Evolutionary conservation across 2,888 invertebrate species (phyloP).

Genomic region (Rotaria macrura): DNA sequence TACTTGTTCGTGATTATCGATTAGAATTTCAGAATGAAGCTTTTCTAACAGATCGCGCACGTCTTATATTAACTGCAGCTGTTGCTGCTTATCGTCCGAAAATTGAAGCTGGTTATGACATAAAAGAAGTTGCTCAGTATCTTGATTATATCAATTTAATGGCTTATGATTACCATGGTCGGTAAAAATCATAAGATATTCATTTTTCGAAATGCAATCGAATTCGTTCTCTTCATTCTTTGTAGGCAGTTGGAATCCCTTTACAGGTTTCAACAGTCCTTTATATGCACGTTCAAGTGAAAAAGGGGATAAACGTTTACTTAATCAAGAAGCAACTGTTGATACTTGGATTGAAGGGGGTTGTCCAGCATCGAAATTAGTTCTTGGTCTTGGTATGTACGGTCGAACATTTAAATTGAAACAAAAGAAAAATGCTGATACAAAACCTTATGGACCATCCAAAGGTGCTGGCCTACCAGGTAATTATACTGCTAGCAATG

Average conservation of each 20-base stretch:
- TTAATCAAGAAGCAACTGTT: slow-evolving; percentile 31
- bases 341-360: slow-evolving; percentile 33
- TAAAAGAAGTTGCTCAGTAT: slow-evolving; percentile 22
- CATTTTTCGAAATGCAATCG: not conserved
- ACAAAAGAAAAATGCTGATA: slow-evolving; percentile 29
- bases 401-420: slow-evolving; percentile 33
- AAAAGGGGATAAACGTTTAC: slow-evolving; percentile 24
- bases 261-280: slow-evolving; percentile 31
- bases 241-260: slow-evolving; percentile 26
- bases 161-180: slow-evolving; percentile 34
- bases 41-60: slow-evolving; percentile 22
- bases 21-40: slow-evolving; percentile 34
- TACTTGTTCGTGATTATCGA: slow-evolving; percentile 28
- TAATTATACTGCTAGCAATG: slow-evolving; percentile 25
- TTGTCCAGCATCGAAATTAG: slow-evolving; percentile 28
- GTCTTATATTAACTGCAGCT: slow-evolving; percentile 34
- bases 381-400: slow-evolving; percentile 32
- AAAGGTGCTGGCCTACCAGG: slow-evolving; percentile 30
- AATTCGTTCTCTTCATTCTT: not conserved
- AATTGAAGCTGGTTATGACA: slow-evolving; percentile 30
- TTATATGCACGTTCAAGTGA: slow-evolving; percentile 27
- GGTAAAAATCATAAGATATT: not conserved
- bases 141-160: slow-evolving; percentile 34
- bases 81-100: slow-evolving; percentile 33
- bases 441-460: slow-evolving; percentile 13